Evolutionary conservation across 2,113 vertebrate species (phyloP).

Genomic region (Phalacrocorax pelagicus): DNA sequence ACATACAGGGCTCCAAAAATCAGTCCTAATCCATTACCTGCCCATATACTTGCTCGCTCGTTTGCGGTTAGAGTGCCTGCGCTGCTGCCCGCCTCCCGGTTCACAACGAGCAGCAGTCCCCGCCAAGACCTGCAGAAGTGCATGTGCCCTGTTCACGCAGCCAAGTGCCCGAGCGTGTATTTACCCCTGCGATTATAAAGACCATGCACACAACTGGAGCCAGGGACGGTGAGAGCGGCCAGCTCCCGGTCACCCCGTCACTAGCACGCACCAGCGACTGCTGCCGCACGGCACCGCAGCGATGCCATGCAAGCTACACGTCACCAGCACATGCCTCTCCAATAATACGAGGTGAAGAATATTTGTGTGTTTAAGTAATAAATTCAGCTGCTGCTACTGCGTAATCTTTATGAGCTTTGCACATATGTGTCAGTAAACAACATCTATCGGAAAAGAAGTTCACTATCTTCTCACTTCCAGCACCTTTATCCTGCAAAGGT

Average conservation of each 20-base stretch:
- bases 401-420: slow-evolving; percentile 9
- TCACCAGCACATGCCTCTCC: not conserved
- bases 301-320: not conserved
- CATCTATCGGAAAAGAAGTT: not conserved
- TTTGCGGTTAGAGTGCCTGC: rapidly evolving
- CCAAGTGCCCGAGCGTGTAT: not conserved
- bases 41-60: not conserved
- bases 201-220: rapidly evolving
- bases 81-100: not conserved
- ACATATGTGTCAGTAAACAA: not conserved
- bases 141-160: not conserved
- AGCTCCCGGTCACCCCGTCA: rapidly evolving
- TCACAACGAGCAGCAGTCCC: not conserved
- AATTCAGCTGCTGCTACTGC: not conserved
- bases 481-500: not conserved
- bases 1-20: not conserved
- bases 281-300: rapidly evolving
- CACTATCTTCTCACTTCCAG: not conserved
- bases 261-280: not conserved
- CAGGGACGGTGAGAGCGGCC: not conserved
- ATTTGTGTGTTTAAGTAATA: not conserved
- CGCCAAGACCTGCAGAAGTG: not conserved
- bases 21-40: not conserved
- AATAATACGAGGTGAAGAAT: not conserved
- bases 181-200: not conserved